phyloP scores from a whole-genome alignment of 2,797 vertebrate genomes.

The Anniella stebbinsi region DNA sequence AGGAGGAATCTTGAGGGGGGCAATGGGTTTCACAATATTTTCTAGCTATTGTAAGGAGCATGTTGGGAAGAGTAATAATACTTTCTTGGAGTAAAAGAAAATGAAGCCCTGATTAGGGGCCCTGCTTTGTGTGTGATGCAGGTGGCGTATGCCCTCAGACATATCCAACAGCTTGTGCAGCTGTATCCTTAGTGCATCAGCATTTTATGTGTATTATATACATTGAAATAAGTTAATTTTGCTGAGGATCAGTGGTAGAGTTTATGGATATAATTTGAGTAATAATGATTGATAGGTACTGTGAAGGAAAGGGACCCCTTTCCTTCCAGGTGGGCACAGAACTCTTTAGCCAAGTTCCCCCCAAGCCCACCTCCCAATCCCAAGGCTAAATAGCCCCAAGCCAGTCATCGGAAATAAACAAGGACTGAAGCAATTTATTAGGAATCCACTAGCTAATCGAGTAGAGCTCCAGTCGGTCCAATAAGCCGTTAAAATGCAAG shows the following conservation, averaged over 20 bases:
- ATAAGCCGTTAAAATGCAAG: no score
- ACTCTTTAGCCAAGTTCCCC: no score
- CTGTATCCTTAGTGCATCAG: neutral
- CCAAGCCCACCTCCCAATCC: no score
- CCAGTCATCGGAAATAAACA: no score
- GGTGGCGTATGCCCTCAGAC: no score
- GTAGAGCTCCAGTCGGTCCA: no score
- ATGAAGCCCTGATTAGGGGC: neutral
- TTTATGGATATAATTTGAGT: slow-evolving; percentile 2
- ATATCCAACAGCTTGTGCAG: neutral
- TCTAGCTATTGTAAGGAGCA: neutral
- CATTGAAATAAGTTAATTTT: neutral
- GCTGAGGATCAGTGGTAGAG: slow-evolving; percentile 1
- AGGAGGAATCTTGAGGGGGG: neutral
- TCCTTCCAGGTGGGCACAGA: no score
- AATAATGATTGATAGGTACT: neutral
- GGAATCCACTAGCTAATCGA: no score
- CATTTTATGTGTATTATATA: neutral
- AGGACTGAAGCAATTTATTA: no score
- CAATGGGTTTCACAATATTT: neutral
- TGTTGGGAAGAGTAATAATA: neutral
- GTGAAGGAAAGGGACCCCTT: no score
- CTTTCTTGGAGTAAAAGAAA: neutral
- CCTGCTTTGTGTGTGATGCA: neutral
- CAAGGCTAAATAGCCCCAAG: no score